Percentiles rank a stretch among this genome's conserved stretches.
phyloP scores from a whole-genome alignment of 2,888 invertebrate genomes.

The Acleris holmiana region DNA sequence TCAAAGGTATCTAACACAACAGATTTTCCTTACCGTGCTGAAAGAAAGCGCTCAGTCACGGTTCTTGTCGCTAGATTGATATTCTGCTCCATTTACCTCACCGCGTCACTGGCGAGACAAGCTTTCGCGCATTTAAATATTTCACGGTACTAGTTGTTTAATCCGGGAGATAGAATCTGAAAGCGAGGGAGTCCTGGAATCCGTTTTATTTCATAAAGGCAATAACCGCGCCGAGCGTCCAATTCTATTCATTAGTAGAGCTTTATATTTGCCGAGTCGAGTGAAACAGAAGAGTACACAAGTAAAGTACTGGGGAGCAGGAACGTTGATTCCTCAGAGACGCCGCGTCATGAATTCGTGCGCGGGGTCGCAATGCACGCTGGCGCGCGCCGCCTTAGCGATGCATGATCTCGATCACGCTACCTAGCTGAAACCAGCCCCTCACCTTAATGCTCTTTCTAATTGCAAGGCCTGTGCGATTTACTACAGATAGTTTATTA shows the following conservation, averaged over 20 bases:
- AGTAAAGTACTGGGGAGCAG: conserved; percentile 48
- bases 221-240: conserved; percentile 21
- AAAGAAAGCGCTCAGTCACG: conserved; percentile 60
- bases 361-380: conserved; percentile 57
- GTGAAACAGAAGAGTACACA: conserved; percentile 50
- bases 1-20: conserved; percentile 72
- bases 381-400: conserved; percentile 29
- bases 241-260: conserved; percentile 34
- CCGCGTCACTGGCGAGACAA: conserved; percentile 42
- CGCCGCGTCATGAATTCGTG: conserved; percentile 58
- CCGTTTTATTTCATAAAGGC: conserved; percentile 26
- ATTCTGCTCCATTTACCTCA: conserved; percentile 49
- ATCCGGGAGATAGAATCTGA: conserved; percentile 1
- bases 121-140: conserved; percentile 38
- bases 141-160: conserved; percentile 24
- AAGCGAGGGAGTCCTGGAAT: conserved; percentile 4
- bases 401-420: conserved; percentile 13
- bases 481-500: not conserved
- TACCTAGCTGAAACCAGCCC: conserved; percentile 3
- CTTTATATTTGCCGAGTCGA: conserved; percentile 45
- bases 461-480: not conserved
- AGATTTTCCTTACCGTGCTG: conserved; percentile 56
- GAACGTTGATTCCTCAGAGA: conserved; percentile 59
- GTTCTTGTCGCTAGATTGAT: conserved; percentile 49
- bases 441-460: not conserved